Evolutionary conservation across 2,113 vertebrate species (phyloP), one percentile per base, ranked within the genome.

Genomic region (Sorex araneus): DNA sequence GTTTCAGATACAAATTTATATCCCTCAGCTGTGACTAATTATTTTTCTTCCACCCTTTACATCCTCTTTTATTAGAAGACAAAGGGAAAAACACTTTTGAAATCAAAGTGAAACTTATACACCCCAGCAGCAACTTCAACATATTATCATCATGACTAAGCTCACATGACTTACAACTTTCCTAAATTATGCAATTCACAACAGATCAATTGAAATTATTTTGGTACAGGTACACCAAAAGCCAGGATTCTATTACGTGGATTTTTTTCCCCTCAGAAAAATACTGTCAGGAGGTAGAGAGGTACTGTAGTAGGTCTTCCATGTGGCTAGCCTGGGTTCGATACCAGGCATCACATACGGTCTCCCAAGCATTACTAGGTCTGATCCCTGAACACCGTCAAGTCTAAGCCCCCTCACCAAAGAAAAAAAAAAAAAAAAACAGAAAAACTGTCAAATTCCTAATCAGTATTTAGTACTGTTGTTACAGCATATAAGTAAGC

Each of bases 91-190:
- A 94, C 93, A 95, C 84, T 88, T 96, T 92, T 89, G 92, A 97
- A 97, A 94, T 54, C 74, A 85, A 57, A 94, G 63, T 67, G 87
- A 97, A 94, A 93, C 32, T 78, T 92, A 78, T 0, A 78, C 79
- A 95, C 85, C 54, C 89, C 77, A 97, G 78, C 91, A 93, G 78
- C 45, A 85, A 80, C 88, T 95, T 89, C 91, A 93, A 95, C 7
- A 27, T 95, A 78, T 95, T 77, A 95, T 66, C 93, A 94, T 18
- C 50, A 79, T 96, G 96, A 98, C 94, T 92, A 1, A 3, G 90
- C 40, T 64, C 47, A 81, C 13, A 94, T 90, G 96, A 98, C 94
- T 97, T 96, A 92, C 9, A 94, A 93, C 87, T 97, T 94, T 94
- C 93, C 90, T 32, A 95, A 47, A 95, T 96, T 95, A 92, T 81